These are phyloP conservation scores for Caenorhabditis wallacei DNA, from an alignment of 2,888 invertebrate species.

Conservation along the genomic window DNA sequence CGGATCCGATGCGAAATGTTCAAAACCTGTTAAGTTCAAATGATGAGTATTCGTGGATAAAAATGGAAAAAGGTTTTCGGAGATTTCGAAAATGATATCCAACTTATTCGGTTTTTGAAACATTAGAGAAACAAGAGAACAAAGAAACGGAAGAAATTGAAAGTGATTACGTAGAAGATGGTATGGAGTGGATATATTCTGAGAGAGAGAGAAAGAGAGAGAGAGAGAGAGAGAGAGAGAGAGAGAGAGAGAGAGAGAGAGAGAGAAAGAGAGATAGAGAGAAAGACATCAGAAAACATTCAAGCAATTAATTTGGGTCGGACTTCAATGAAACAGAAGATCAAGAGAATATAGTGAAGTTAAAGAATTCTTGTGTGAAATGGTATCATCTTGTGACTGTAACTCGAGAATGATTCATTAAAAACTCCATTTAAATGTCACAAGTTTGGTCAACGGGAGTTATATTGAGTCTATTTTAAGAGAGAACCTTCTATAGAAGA, in stretches of 20 bases:
- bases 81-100: conserved; percentile 8
- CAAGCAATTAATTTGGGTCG: not conserved
- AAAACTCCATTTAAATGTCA: not conserved
- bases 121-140: conserved; percentile 30
- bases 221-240: not conserved
- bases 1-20: not conserved
- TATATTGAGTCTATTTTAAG: too few relatives aligned
- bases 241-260: not conserved
- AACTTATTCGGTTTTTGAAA: not conserved
- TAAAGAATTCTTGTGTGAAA: not conserved
- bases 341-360: not conserved
- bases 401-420: not conserved
- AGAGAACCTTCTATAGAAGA: too few relatives aligned
- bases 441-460: not conserved
- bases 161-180: conserved; percentile 32
- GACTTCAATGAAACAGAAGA: not conserved
- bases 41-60: conserved; percentile 11
- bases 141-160: conserved; percentile 28
- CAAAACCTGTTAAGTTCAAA: conserved; percentile 29
- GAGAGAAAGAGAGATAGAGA: not conserved
- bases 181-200: conserved; percentile 17
- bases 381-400: not conserved
- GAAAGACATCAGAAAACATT: conserved; percentile 11
- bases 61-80: conserved; percentile 5
- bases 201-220: too few relatives aligned